Conservation (phyloP, 2,113 vertebrate genomes). For the Entelurus aequoreus region DNA sequence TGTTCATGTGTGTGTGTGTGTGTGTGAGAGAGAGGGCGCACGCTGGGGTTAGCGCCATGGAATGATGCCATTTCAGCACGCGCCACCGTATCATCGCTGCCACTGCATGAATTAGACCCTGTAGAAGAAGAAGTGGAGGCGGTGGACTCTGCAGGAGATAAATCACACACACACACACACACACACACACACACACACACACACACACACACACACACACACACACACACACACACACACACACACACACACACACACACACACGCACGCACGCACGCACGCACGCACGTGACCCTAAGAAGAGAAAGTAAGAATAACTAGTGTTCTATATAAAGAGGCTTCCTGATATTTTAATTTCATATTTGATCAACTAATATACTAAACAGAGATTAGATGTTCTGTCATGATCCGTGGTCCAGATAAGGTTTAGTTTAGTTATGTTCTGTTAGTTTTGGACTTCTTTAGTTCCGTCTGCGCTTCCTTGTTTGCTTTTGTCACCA, state of each 20-base stretch:
- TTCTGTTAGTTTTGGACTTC: too few relatives aligned
- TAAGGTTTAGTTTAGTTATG: too few relatives aligned
- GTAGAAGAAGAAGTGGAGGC: slow-evolving; percentile 37
- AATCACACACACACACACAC: slow-evolving; percentile 43
- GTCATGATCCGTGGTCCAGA: too few relatives aligned
- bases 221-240: slow-evolving; percentile 24
- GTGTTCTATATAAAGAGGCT: neutral
- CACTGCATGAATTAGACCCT: slow-evolving; percentile 69
- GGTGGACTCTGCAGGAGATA: slow-evolving; percentile 54
- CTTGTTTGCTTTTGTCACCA: too few relatives aligned
- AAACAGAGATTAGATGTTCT: too few relatives aligned
- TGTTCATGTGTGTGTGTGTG: slow-evolving; percentile 13
- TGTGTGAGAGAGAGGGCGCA: slow-evolving; percentile 48
- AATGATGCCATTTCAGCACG: slow-evolving; percentile 68
- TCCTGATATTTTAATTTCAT: neutral
- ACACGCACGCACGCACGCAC: neutral
- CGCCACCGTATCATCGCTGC: slow-evolving; percentile 45
- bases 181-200: neutral
- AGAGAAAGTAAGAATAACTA: neutral
- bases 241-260: neutral
- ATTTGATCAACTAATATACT: neutral
- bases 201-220: neutral
- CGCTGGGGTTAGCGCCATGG: slow-evolving; percentile 55
- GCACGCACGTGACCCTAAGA: too few relatives aligned
- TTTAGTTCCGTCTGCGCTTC: too few relatives aligned